Conservation (phyloP, 2,888 invertebrate genomes). For the Eudemis profundana region DNA sequence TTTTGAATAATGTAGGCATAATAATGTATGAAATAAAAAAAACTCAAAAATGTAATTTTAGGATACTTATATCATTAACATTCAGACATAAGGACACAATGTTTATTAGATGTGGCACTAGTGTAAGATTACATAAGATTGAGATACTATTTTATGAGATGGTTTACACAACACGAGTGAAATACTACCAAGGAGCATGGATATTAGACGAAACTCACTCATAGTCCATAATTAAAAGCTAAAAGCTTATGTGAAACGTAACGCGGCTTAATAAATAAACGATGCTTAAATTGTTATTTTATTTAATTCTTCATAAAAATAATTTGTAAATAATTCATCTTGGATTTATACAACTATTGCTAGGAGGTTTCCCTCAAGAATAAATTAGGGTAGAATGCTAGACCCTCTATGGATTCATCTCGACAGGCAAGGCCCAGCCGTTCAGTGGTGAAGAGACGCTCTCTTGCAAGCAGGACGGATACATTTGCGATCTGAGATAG, state of each 20-base stretch:
- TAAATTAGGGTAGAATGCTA: slow-evolving; percentile 96
- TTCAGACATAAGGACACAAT: slow-evolving; percentile 11
- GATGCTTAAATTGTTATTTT: slow-evolving; percentile 25
- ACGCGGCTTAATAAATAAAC: slow-evolving; percentile 44
- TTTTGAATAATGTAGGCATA: slow-evolving; percentile 2
- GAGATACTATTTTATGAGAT: slow-evolving; percentile 69
- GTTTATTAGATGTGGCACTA: slow-evolving; percentile 53
- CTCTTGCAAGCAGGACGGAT: slow-evolving; percentile 95
- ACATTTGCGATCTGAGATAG: slow-evolving; percentile 93
- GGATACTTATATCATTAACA: slow-evolving; percentile 7
- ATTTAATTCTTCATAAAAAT: slow-evolving; percentile 38
- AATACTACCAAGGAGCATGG: slow-evolving; percentile 19
- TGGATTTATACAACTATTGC: slow-evolving; percentile 42
- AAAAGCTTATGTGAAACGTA: slow-evolving; percentile 64
- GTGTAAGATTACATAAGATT: slow-evolving; percentile 51
- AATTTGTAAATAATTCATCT: slow-evolving; percentile 22
- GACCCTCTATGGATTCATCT: slow-evolving; percentile 97
- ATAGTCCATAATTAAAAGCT: slow-evolving; percentile 42
- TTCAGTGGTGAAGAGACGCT: slow-evolving; percentile 95
- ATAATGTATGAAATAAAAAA: neutral
- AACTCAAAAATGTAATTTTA: neutral
- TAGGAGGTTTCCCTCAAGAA: slow-evolving; percentile 85
- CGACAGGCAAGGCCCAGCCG: slow-evolving; percentile 94
- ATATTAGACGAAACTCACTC: slow-evolving; percentile 27
- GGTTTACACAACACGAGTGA: slow-evolving; percentile 58